Percentiles rank a stretch among this genome's conserved stretches.
phyloP scores from a whole-genome alignment of 2,113 vertebrate species.

The Pimephales promelas region DNA sequence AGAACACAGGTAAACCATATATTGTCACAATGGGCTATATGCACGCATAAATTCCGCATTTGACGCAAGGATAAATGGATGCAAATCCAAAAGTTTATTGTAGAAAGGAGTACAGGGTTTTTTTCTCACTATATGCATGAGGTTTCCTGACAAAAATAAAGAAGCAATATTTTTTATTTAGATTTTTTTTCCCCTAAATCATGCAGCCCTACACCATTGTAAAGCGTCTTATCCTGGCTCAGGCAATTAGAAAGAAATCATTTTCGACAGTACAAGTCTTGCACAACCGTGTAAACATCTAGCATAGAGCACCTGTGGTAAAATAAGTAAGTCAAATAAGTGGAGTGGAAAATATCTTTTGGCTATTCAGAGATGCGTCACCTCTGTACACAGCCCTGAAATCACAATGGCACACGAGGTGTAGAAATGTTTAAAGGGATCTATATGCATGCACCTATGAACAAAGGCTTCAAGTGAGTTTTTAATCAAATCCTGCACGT shows the following conservation, averaged over 20 bases:
- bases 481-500: not conserved
- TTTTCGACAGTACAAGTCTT: not conserved
- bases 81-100: no score
- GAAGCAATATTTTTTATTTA: no score
- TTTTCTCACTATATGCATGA: no score
- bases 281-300: not conserved
- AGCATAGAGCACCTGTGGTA: not conserved
- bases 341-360: not conserved
- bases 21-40: no score
- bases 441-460: not conserved
- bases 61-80: no score
- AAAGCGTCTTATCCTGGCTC: not conserved
- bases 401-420: not conserved
- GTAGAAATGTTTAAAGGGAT: not conserved
- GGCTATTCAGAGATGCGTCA: slow-evolving; percentile 5
- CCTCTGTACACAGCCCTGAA: not conserved
- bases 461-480: not conserved
- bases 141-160: no score
- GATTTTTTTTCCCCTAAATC: no score
- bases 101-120: no score
- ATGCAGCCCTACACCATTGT: not conserved
- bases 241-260: not conserved
- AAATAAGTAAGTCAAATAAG: not conserved
- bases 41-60: no score
- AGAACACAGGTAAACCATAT: no score